Conservation (phyloP, 2,797 vertebrate genomes). For the Petrocephalus schoutedeni region DNA sequence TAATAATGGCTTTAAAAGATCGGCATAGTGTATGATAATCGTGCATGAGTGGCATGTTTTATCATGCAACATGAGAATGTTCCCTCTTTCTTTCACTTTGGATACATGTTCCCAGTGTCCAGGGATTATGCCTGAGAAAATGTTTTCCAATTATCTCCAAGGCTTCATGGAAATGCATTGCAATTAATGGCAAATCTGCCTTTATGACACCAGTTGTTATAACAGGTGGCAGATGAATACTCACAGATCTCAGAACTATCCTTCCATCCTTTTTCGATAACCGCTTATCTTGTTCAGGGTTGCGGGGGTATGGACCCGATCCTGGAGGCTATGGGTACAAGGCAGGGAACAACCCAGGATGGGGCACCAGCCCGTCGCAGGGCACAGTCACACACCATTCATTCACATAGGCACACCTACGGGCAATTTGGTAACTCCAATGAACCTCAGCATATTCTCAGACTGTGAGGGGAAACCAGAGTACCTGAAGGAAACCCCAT, state of each 20-base stretch:
- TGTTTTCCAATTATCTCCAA: background rate
- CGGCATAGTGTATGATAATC: background rate
- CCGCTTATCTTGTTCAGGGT: no score
- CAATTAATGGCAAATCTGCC: background rate
- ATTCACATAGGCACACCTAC: no score
- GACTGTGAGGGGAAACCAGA: no score
- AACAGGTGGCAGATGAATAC: background rate
- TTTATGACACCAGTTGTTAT: background rate
- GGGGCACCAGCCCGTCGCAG: no score
- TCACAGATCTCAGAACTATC: background rate
- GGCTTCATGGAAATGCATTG: background rate
- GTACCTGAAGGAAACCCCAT: no score
- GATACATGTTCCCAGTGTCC: background rate
- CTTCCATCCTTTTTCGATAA: no score
- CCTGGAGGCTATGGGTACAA: no score
- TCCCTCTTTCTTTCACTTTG: background rate
- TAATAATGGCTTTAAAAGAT: background rate
- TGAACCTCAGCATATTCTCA: no score
- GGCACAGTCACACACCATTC: no score
- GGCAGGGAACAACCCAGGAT: no score
- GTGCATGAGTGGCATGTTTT: background rate
- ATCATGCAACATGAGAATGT: background rate
- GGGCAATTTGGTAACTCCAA: no score
- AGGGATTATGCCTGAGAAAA: background rate
- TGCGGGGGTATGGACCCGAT: no score